Evolutionary conservation across 2,797 vertebrate species (phyloP), one percentile per base, ranked within the genome.

Genomic region (Coendou prehensilis): DNA sequence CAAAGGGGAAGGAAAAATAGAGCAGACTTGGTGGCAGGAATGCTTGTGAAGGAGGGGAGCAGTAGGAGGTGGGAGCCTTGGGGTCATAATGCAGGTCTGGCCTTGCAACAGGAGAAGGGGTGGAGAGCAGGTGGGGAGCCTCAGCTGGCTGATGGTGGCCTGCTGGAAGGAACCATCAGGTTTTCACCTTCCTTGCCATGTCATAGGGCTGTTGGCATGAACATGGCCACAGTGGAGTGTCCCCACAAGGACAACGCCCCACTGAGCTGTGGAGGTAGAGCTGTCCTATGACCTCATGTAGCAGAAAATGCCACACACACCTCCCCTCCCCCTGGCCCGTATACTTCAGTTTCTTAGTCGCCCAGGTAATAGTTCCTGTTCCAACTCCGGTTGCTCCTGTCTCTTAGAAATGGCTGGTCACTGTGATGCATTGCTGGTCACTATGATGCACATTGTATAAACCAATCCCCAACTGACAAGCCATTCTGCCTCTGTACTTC

Each of bases 31-130:
- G 2, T 50, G 71, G 52, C 50, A 7, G 50, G 59, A 18, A 10
- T 11, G 26, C 47, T 47, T 20, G 0, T 0, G 3, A 20, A 30
- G 11, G 11, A 17, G 0, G 17, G 52, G n/a, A 20, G 17, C 20
- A 11, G 13, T 6, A 52, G 0, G 7, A 76, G 17, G 15, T 4
- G 71, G 9, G n/a, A 45, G 13, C 1, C 11, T 61, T 37, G 41
- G 8, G 37, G n/a, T 13, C 18, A 59, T 22, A 22, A 23, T 13
- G 30, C 79, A 57, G 20, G 17, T 22, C 18, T 52, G 30, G 50
- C 17, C 33, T 52, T 56, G 75, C 22, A 54, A 26, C 54, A 81
- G n/a, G 20, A 59, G 79, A 17, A 37, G 54, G 56, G 13, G 2
- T 41, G 26, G 41, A 67, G 41, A 61, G 64, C 54, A 33, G 54